A percentile compares a stretch with the other conserved stretches of the same genome.
Evolutionary conservation across 2,888 invertebrate genomes (phyloP).

Genomic region (Germaria angustata): DNA sequence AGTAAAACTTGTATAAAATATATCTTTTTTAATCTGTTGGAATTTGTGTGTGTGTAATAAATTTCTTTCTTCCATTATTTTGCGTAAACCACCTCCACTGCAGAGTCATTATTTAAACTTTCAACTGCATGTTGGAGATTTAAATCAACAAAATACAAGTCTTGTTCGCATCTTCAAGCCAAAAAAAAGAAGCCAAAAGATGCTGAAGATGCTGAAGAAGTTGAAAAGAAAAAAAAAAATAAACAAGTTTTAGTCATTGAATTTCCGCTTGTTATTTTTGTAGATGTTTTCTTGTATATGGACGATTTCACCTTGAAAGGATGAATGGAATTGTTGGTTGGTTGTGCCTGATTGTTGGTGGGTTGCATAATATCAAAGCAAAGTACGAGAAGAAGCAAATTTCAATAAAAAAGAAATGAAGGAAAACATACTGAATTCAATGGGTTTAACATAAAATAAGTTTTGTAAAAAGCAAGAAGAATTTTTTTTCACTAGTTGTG

Average conservation of each 20-base stretch:
- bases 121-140: constrained; percentile 53
- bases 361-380: constrained; percentile 52
- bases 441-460: neutral
- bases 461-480: neutral
- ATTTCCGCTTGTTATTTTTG: constrained; percentile 56
- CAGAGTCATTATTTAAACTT: constrained; percentile 47
- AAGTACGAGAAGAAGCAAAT: neutral
- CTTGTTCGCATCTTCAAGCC: constrained; percentile 48
- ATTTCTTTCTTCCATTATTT: constrained; percentile 1
- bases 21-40: constrained; percentile 23
- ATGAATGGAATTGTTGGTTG: constrained; percentile 33
- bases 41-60: neutral
- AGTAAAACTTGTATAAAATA: constrained; percentile 40
- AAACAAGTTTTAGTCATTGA: constrained; percentile 57
- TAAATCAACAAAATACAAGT: constrained; percentile 51
- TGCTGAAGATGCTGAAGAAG: neutral
- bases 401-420: constrained; percentile 24
- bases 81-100: constrained; percentile 51
- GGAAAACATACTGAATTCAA: neutral
- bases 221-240: neutral
- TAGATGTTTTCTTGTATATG: constrained; percentile 14
- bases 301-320: constrained; percentile 66
- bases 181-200: constrained; percentile 8
- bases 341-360: neutral
- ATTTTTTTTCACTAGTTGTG: neutral